These are phyloP conservation scores for Alcis repandata DNA, from an alignment of 2,888 invertebrate species.

Conservation along the genomic window DNA sequence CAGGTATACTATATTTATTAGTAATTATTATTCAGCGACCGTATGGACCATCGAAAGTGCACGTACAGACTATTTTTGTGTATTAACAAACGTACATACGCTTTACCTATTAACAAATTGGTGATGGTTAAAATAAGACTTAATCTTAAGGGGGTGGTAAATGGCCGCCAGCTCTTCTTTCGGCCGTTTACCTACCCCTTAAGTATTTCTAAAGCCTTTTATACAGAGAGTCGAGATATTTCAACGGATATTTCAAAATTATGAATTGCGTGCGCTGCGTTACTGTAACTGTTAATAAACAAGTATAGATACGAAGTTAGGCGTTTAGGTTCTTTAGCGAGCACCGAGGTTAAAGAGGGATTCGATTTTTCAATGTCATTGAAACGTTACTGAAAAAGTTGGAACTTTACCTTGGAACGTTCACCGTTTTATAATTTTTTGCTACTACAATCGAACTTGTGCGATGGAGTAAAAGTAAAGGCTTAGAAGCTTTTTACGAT, in stretches of 20 bases:
- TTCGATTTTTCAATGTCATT: conserved; percentile 68
- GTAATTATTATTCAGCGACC: conserved; percentile 57
- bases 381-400: conserved; percentile 62
- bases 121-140: conserved; percentile 72
- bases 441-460: conserved; percentile 35
- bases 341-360: conserved; percentile 44
- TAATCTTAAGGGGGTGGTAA: conserved; percentile 41
- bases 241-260: conserved; percentile 19
- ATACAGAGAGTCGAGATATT: conserved; percentile 66
- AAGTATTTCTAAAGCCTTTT: conserved; percentile 61
- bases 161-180: too few relatives aligned
- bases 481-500: conserved; percentile 35
- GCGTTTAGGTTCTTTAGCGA: conserved; percentile 17
- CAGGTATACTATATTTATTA: conserved; percentile 3
- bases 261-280: conserved; percentile 37
- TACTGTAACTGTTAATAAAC: conserved; percentile 28
- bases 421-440: conserved; percentile 58
- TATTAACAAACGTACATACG: conserved; percentile 52
- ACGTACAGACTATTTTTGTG: conserved; percentile 68
- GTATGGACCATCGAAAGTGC: conserved; percentile 81
- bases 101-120: conserved; percentile 69
- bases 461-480: conserved; percentile 25
- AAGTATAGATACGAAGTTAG: conserved; percentile 9
- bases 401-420: conserved; percentile 68
- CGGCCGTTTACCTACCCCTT: conserved; percentile 1